phyloP scores from a whole-genome alignment of 2,797 vertebrate species.

The Danio kyathit region DNA sequence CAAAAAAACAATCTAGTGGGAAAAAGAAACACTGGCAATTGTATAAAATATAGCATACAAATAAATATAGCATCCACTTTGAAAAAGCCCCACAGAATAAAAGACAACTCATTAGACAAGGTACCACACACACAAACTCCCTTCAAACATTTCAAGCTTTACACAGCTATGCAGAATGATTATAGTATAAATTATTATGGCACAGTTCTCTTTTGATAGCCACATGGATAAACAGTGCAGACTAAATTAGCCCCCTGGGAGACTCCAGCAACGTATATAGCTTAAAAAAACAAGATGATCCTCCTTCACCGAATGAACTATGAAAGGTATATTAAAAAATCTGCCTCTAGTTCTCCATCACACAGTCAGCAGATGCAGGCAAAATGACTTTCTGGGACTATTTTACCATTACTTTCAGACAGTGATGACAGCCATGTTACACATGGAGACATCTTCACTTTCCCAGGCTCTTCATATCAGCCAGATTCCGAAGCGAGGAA shows the following conservation, averaged over 20 bases:
- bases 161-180: background rate
- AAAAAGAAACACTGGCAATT: background rate
- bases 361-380: constrained; percentile 5
- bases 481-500: constrained; percentile 38
- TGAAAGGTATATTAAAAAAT: constrained; percentile 49
- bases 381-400: background rate
- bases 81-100: background rate
- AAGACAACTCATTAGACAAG: background rate
- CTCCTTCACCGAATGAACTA: constrained; percentile 14
- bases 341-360: constrained; percentile 23
- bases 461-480: constrained; percentile 51
- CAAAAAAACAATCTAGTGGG: too few relatives aligned
- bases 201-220: constrained; percentile 26
- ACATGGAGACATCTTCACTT: constrained; percentile 10
- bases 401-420: constrained; percentile 45
- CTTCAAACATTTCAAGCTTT: constrained; percentile 10
- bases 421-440: constrained; percentile 41
- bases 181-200: background rate
- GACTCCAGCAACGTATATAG: background rate
- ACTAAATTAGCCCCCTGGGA: constrained; percentile 18
- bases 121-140: constrained; percentile 16
- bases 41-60: background rate
- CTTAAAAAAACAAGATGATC: constrained; percentile 16
- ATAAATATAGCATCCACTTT: background rate
- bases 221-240: constrained; percentile 8